Percentiles rank a stretch among this genome's conserved stretches.
These are phyloP conservation scores for Lepetodrilus schrolli DNA, from an alignment of 2,888 invertebrate genomes.

Conservation along the genomic window DNA sequence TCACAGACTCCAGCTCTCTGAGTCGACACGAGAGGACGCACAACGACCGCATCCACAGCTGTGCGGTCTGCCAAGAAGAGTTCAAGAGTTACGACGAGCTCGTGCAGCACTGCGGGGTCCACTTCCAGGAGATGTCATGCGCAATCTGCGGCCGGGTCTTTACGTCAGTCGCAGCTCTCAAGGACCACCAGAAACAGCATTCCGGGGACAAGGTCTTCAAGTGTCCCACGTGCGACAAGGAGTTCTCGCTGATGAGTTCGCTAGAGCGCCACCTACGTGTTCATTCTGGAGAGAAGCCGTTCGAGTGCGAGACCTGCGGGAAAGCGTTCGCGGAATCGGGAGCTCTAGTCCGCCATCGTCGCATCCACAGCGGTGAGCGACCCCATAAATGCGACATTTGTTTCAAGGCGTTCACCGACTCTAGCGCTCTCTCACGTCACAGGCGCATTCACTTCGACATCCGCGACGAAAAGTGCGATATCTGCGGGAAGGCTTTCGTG, in stretches of 20 bases:
- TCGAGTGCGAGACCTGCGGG: background rate
- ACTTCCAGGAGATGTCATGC: background rate
- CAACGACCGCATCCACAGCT: background rate
- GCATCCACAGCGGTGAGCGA: background rate
- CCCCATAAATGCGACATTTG: slow-evolving; percentile 11
- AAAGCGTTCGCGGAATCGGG: background rate
- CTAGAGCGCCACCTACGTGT: background rate
- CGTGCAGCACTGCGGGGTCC: background rate
- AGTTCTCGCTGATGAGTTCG: background rate
- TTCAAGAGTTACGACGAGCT: background rate
- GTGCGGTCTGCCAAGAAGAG: slow-evolving; percentile 13
- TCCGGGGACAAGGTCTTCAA: slow-evolving; percentile 9
- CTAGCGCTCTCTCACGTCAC: slow-evolving; percentile 1
- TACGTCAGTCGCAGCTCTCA: background rate
- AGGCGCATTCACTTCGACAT: background rate
- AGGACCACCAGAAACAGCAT: slow-evolving; percentile 1
- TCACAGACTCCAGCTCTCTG: background rate
- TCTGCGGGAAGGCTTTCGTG: slow-evolving; percentile 5
- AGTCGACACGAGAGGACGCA: background rate
- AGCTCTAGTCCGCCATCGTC: background rate
- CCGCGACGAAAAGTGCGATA: slow-evolving; percentile 9
- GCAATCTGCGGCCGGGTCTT: background rate
- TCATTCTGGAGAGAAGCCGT: background rate
- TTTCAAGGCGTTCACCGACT: background rate
- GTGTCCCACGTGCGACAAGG: slow-evolving; percentile 26